Percentiles rank a stretch among this genome's conserved stretches.
These are phyloP conservation scores for Drosophila kurseongensis DNA, from an alignment of 1,140 invertebrate species.

Conservation along the genomic window DNA sequence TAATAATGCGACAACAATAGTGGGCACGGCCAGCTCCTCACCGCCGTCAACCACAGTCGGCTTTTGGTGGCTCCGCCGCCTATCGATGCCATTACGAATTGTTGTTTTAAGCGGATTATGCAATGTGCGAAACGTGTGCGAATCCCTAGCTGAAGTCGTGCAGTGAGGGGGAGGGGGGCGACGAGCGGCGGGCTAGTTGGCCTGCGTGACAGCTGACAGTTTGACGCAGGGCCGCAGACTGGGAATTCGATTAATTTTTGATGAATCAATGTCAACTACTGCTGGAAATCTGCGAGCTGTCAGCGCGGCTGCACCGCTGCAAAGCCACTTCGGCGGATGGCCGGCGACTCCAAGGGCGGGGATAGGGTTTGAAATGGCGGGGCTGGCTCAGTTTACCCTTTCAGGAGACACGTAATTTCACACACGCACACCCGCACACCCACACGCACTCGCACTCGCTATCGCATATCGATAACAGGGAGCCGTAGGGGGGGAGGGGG, in stretches of 20 bases:
- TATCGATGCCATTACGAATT: slow-evolving; percentile 59
- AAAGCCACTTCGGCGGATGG: slow-evolving; percentile 54
- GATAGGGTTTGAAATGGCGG: background rate
- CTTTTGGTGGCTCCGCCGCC: slow-evolving; percentile 31
- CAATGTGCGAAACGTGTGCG: slow-evolving; percentile 35
- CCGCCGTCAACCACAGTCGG: slow-evolving; percentile 15
- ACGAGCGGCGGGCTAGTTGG: slow-evolving; percentile 23
- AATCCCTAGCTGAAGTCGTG: background rate
- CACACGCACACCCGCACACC: slow-evolving; percentile 21
- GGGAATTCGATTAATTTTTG: slow-evolving; percentile 82
- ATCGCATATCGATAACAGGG: slow-evolving; percentile 60
- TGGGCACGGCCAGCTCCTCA: slow-evolving; percentile 5
- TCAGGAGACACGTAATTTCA: slow-evolving; percentile 43
- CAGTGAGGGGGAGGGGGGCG: too few relatives aligned
- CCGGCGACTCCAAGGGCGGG: background rate
- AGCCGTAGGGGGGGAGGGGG: slow-evolving; percentile 1
- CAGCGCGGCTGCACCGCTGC: slow-evolving; percentile 44
- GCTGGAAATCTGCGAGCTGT: slow-evolving; percentile 77
- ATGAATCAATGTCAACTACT: slow-evolving; percentile 81
- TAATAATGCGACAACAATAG: slow-evolving; percentile 45
- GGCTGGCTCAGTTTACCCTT: slow-evolving; percentile 12
- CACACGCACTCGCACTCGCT: slow-evolving; percentile 40
- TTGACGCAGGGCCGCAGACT: slow-evolving; percentile 40
- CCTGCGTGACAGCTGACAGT: slow-evolving; percentile 66
- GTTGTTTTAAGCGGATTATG: slow-evolving; percentile 74